Percentiles rank a stretch among this genome's conserved stretches.
Evolutionary conservation across 2,888 invertebrate genomes (phyloP).

Genomic region (Lasioglossum malachurum): DNA sequence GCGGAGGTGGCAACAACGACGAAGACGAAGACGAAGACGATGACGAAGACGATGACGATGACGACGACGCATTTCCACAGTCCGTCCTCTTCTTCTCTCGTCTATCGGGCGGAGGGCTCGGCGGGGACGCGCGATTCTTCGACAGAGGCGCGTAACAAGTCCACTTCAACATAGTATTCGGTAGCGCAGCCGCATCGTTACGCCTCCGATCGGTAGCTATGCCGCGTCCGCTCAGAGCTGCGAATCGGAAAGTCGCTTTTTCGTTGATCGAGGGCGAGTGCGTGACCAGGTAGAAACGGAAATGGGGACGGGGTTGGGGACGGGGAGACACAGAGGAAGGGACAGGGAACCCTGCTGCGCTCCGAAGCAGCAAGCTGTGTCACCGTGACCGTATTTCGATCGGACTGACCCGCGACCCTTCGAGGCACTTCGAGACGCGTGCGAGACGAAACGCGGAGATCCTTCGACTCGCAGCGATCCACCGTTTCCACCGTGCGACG

Average conservation of each 20-base stretch:
- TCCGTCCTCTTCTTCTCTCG: slow-evolving; percentile 50
- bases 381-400: slow-evolving; percentile 65
- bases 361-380: neutral
- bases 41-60: neutral
- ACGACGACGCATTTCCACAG: slow-evolving; percentile 22
- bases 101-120: slow-evolving; percentile 41
- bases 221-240: neutral
- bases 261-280: neutral
- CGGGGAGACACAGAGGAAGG: neutral
- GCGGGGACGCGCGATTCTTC: slow-evolving; percentile 73
- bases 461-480: slow-evolving; percentile 4
- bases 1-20: neutral
- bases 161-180: slow-evolving; percentile 81
- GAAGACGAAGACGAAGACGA: neutral
- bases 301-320: neutral
- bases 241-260: slow-evolving; percentile 19
- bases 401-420: slow-evolving; percentile 45
- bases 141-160: slow-evolving; percentile 80
- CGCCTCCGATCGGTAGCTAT: neutral
- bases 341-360: neutral
- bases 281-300: neutral
- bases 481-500: neutral
- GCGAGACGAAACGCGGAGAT: slow-evolving; percentile 23
- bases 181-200: slow-evolving; percentile 37
- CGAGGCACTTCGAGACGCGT: slow-evolving; percentile 23